Base-by-base conservation (phyloP, 1,140 invertebrate species). In the Danaus plexippus region DNA sequence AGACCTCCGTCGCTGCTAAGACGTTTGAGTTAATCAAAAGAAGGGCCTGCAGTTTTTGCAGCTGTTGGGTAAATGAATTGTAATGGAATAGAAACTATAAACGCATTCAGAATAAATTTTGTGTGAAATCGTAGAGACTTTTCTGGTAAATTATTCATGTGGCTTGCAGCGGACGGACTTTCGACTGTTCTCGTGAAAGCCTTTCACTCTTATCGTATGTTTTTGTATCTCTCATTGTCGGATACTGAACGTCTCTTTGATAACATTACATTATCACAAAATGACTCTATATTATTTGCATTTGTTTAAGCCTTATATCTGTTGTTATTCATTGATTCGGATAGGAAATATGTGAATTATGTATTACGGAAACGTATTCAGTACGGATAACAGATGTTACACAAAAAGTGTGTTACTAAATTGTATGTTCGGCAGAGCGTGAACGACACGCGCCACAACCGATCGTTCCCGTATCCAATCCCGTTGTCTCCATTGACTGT, bases 131-230 rank as follows among this genome's bases (percentile, higher is more conserved):
- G 80, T 83, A 77, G 76, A 83, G 79, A 83, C 81, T 84, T 83
- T 84, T 84, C 80, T 84, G 80, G 78, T 86, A 84, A 84, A 86
- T 86, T 86, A 86, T 86, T 86, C 80, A 86, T 86, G 78, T 81
- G 71, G 73, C 69, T 76, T 66, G 75, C 75, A 73, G 70, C 75
- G 75, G 72, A 69, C 68, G 62, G 61, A 83, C 80, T 86, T 86
- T 84, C 83, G 71, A 81, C 68, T 67, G 69, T 76, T 82, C 74
- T 71, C 74, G 68, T 73, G 74, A 81, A 82, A 86, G 77, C 76
- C 83, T 84, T 86, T 86, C 83, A 84, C 83, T 86, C 80, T 85
- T 84, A 82, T 78, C 73, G 73, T 70, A 67, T 57, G 54, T 4
- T 32, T 6, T 3, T 32, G 22, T 4, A 32, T 32, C 22, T 32